These are phyloP conservation scores for Habropoda laboriosa DNA, from an alignment of 1,140 invertebrate species.

Conservation along the genomic window DNA sequence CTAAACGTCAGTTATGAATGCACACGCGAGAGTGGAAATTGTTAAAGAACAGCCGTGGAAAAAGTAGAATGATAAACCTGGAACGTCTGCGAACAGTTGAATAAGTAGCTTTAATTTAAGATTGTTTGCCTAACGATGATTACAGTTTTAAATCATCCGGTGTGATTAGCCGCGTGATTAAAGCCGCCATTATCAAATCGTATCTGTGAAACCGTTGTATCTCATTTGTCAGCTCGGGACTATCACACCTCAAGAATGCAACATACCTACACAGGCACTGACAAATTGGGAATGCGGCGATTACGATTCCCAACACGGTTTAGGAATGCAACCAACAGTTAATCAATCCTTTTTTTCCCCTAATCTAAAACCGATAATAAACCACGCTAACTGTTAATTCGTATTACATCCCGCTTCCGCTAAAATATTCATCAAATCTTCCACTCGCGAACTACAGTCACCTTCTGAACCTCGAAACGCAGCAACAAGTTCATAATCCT, in stretches of 20 bases:
- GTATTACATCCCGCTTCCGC: background rate
- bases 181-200: constrained; percentile 5
- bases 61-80: background rate
- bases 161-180: background rate
- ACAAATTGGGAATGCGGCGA: constrained; percentile 12
- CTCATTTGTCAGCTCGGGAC: background rate
- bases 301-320: background rate
- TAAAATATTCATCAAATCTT: too few species aligned
- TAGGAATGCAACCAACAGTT: background rate
- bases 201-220: background rate
- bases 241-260: background rate
- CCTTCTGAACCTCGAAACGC: too few species aligned
- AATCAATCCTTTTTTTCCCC: background rate
- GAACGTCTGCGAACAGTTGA: background rate
- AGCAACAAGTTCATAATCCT: too few species aligned
- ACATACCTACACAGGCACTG: background rate
- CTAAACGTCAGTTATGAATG: background rate
- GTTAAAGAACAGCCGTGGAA: background rate
- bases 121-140: constrained; percentile 1
- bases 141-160: background rate
- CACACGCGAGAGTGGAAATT: too few species aligned
- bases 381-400: background rate
- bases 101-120: background rate
- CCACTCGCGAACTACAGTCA: too few species aligned
- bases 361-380: background rate